Percentiles rank a stretch among this genome's conserved stretches.
These are phyloP conservation scores for Anthrax anthrax DNA, from an alignment of 2,888 invertebrate genomes.

Conservation along the genomic window DNA sequence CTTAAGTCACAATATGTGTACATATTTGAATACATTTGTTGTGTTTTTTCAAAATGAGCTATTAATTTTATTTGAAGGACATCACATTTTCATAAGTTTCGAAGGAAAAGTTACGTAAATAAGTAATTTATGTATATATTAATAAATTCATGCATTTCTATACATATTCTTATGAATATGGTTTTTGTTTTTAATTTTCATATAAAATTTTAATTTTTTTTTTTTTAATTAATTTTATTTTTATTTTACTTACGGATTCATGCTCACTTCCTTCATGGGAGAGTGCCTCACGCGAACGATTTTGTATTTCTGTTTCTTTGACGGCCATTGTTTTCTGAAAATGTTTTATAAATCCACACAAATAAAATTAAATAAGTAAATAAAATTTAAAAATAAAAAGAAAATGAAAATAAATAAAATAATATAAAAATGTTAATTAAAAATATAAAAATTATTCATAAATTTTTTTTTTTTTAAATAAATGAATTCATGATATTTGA, in stretches of 20 bases:
- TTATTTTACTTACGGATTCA: constrained; percentile 48
- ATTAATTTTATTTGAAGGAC: neutral
- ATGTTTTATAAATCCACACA: too few relatives aligned
- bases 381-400: neutral
- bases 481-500: too few relatives aligned
- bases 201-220: too few relatives aligned
- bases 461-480: too few relatives aligned
- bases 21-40: too few relatives aligned
- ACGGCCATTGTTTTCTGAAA: constrained; percentile 9
- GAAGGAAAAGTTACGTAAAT: neutral
- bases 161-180: too few relatives aligned
- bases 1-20: too few relatives aligned
- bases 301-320: constrained; percentile 26
- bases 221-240: too few relatives aligned
- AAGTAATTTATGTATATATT: too few relatives aligned
- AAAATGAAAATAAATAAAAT: neutral
- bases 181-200: too few relatives aligned
- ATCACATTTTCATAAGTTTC: neutral
- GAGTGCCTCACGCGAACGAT: constrained; percentile 56
- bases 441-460: neutral
- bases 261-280: constrained; percentile 62
- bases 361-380: constrained; percentile 3
- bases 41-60: too few relatives aligned
- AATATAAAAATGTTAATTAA: neutral
- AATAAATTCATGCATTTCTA: too few relatives aligned